Percentiles rank a stretch among this genome's conserved stretches.
Evolutionary conservation across 2,888 invertebrate genomes (phyloP).

Genomic region (Vandiemenella viatica): DNA sequence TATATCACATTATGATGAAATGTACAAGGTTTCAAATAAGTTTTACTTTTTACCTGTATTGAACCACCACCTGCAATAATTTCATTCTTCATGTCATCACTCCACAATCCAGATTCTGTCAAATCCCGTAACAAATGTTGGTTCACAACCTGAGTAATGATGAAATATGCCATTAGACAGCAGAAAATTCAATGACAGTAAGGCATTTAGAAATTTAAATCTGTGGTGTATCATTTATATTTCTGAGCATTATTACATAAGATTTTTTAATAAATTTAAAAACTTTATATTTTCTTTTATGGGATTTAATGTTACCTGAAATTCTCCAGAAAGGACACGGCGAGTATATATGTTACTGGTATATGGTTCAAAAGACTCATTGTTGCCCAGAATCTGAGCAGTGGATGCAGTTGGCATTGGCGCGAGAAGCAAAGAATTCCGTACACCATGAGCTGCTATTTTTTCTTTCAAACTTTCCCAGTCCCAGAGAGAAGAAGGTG

Average conservation of each 20-base stretch:
- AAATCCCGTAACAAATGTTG: conserved; percentile 88
- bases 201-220: too few relatives aligned
- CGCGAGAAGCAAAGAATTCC: conserved; percentile 85
- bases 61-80: conserved; percentile 87
- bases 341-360: conserved; percentile 93
- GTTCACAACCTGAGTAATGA: conserved; percentile 60
- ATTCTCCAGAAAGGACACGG: conserved; percentile 89
- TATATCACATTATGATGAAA: too few relatives aligned
- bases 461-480: conserved; percentile 71
- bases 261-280: background rate
- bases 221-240: too few relatives aligned
- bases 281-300: too few relatives aligned
- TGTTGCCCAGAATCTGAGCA: conserved; percentile 97
- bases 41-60: conserved; percentile 41
- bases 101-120: conserved; percentile 83
- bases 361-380: conserved; percentile 95
- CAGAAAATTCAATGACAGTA: background rate
- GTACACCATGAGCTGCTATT: conserved; percentile 74
- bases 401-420: conserved; percentile 99
- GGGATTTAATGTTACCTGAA: conserved; percentile 35
- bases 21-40: too few relatives aligned
- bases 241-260: background rate
- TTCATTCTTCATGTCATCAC: conserved; percentile 86
- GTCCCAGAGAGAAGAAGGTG: conserved; percentile 74
- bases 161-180: background rate